These are phyloP conservation scores for Phyllotis vaccarum DNA, from an alignment of 2,797 vertebrate species.

Conservation along the genomic window DNA sequence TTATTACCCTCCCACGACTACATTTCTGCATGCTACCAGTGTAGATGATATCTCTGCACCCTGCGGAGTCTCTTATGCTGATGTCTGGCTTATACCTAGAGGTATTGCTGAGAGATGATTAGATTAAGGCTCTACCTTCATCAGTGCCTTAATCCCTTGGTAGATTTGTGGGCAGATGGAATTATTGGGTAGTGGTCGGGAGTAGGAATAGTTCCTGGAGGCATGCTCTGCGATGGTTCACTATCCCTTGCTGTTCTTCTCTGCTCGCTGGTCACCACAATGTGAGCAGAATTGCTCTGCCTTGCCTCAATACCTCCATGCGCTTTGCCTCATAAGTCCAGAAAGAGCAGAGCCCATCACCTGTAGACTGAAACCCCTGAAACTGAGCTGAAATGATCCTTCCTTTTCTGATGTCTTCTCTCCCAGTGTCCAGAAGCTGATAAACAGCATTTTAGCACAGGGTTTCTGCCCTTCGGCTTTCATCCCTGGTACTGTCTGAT, in stretches of 20 bases:
- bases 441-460: rapidly evolving
- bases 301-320: not conserved
- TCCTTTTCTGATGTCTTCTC: not conserved
- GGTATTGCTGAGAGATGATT: not conserved
- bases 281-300: no score
- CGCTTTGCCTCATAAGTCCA: not conserved
- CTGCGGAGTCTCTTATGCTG: not conserved
- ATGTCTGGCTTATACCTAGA: not conserved
- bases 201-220: not conserved
- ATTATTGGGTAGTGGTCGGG: not conserved
- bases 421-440: not conserved
- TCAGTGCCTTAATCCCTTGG: not conserved
- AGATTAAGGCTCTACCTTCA: not conserved
- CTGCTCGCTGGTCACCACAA: not conserved
- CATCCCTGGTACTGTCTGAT: not conserved
- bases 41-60: not conserved
- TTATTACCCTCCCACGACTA: not conserved
- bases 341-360: not conserved
- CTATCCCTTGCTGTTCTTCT: no score
- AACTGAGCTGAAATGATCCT: not conserved
- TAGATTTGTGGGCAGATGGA: not conserved
- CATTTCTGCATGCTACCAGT: not conserved
- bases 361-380: not conserved
- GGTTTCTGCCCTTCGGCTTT: not conserved
- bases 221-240: rapidly evolving